Evolutionary conservation across 2,113 vertebrate species (phyloP), one percentile per base, ranked within the genome.

Genomic region (Aix galericulata): DNA sequence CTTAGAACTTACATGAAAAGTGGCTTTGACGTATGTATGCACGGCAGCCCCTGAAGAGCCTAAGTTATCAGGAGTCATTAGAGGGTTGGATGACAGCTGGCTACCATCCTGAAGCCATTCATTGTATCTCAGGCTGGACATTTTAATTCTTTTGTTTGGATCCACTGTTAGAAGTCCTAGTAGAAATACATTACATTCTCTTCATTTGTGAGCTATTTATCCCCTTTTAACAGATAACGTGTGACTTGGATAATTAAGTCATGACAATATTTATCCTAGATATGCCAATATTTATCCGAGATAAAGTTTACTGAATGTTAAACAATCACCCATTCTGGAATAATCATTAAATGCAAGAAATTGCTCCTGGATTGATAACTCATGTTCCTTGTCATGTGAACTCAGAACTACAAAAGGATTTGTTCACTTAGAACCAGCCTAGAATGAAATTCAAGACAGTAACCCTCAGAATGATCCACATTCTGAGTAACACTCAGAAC

Each of bases 131-230:
- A 99, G 98, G 83, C 98, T 98, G 29, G 98, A 99, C 99, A 99
- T 99, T 96, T 99, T 99, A 96, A 99, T 99, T 96, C 99, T 98
- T 97, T 99, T 99, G 97, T 98, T 99, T 93, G 99, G 99, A 97
- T 99, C 99, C 56, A 99, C 99, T 13, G 99, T 99, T 86, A 99
- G 98, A 96, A 99, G 98, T 95, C 99, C 99, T 99, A 85, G 64
- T 27, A 91, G 82, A 86, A 96, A 95, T 44, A 90, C 2, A 95
- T 81, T 31, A 93, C 11, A n/a, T 32, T 68, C 46, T 62, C 63
- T 92, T 79, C 88, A 95, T 78, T 64, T 66, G 66, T 22, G 38
- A 96, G 11, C 40, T 67, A 26, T 68, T 82, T 78, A 52, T 62
- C 38, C 58, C 73, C 11, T 34, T 73, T 77, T 78, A 86, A 74